Conservation (phyloP, 35 echinoderm and acorn worm species). For the Eucidaris tribuloides region DNA sequence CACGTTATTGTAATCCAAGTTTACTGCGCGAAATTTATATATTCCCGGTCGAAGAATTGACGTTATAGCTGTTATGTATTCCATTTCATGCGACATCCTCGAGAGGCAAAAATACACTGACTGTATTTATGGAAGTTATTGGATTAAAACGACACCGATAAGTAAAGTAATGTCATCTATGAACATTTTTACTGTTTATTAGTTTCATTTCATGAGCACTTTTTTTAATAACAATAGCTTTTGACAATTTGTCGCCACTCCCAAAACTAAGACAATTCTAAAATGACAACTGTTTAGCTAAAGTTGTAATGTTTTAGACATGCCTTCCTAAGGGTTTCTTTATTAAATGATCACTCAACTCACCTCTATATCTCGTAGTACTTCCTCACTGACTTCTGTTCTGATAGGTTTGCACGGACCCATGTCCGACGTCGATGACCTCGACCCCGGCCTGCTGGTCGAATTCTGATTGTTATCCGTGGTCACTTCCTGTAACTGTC, state of each 20-base stretch:
- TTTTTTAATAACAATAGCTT: too few relatives aligned
- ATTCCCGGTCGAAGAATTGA: too few relatives aligned
- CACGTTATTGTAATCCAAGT: too few relatives aligned
- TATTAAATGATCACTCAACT: neutral
- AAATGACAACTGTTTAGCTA: neutral
- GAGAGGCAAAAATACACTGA: too few relatives aligned
- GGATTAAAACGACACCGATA: too few relatives aligned
- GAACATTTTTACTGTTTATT: neutral
- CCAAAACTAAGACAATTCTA: neutral
- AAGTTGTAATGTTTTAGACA: neutral
- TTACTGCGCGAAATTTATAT: too few relatives aligned
- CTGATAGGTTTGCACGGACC: neutral
- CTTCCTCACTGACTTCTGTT: constrained; percentile 17
- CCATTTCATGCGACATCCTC: too few relatives aligned
- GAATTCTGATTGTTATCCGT: neutral
- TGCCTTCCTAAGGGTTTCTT: neutral
- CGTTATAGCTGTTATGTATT: too few relatives aligned
- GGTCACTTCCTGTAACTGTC: too few relatives aligned
- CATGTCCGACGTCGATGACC: neutral
- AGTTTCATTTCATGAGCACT: neutral
- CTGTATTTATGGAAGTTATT: too few relatives aligned
- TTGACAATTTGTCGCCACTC: neutral
- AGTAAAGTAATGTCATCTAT: neutral
- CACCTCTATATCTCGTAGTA: constrained; percentile 1
- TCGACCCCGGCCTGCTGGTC: neutral